Evolutionary conservation across 2,888 invertebrate genomes (phyloP), one percentile per base, ranked within the genome.

Genomic region (Caradrina clavipalpis): DNA sequence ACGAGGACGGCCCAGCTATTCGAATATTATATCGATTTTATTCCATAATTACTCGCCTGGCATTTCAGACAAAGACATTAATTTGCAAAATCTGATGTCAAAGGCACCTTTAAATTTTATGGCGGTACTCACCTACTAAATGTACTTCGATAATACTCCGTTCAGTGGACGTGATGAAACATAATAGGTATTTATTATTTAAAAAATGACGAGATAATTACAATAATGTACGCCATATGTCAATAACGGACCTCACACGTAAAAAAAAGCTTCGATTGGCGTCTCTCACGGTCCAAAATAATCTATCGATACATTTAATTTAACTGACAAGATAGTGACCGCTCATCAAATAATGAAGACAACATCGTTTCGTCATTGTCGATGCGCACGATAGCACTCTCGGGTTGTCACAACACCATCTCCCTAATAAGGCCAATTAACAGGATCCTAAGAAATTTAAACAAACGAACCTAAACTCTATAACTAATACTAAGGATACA

Each of bases 351-450:
- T 95, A 95, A 95, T 95, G 94, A 96, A 95, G 95, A 95, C 95
- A 95, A 94, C 94, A 93, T 94, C 95, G 96, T 96, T 96, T 96
- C 96, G 95, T 96, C 96, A 95, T 95, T 96, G 96, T 96, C 94
- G 96, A 95, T 96, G 94, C 89, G 88, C 95, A 95, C 95, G 96
- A 96, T 96, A 96, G 92, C 95, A 95, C 95, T 95, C 94, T 94
- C 90, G 88, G 89, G 92, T 95, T 96, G 96, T 96, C 96, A 96
- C 95, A 96, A 96, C 95, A 96, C 93, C 92, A 94, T 95, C 95
- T 94, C 89, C 92, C 93, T 95, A 96, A 96, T 96, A 95, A 95
- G 95, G 91, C 95, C 95, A 96, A 96, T 96, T 96, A 96, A 95
- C 93, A 93, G 91, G 89, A 94, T 90, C 91, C 88, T 90, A 88